phyloP scores from a whole-genome alignment of 2,797 vertebrate genomes.

The Sciaenops ocellatus region DNA sequence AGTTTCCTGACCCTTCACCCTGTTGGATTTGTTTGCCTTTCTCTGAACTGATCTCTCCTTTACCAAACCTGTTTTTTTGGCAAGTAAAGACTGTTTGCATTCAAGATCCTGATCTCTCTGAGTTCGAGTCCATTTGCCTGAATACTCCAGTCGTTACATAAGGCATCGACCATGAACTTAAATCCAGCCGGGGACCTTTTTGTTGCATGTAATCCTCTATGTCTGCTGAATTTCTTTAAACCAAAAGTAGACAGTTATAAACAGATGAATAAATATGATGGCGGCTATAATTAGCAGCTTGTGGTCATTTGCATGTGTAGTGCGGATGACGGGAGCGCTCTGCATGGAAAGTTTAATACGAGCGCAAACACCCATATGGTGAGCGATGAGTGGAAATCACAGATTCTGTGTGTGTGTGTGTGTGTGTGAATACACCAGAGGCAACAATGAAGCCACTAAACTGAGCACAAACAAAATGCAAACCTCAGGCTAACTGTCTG shows the following conservation, averaged over 20 bases:
- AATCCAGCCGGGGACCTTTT: background rate
- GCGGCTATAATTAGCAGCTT: conserved; percentile 18
- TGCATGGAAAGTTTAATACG: background rate
- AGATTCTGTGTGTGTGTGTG: conserved; percentile 4
- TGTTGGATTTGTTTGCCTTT: too few relatives aligned
- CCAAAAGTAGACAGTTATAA: background rate
- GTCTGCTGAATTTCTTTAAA: background rate
- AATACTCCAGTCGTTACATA: too few relatives aligned
- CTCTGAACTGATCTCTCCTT: too few relatives aligned
- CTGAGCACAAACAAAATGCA: conserved; percentile 27
- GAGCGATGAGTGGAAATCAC: conserved; percentile 12
- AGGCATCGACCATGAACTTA: background rate
- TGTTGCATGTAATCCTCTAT: background rate
- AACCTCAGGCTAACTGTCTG: conserved; percentile 26
- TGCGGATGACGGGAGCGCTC: background rate
- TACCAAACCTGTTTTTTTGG: too few relatives aligned
- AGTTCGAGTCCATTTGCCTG: too few relatives aligned
- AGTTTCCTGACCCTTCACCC: too few relatives aligned
- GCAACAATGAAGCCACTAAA: conserved; percentile 24
- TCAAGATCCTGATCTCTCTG: too few relatives aligned
- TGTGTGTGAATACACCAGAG: conserved; percentile 17
- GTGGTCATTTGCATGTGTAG: background rate
- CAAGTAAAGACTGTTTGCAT: too few relatives aligned
- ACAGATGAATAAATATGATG: background rate
- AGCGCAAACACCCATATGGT: conserved; percentile 34